phyloP scores from a whole-genome alignment of 2,797 vertebrate genomes.

The Falco biarmicus region DNA sequence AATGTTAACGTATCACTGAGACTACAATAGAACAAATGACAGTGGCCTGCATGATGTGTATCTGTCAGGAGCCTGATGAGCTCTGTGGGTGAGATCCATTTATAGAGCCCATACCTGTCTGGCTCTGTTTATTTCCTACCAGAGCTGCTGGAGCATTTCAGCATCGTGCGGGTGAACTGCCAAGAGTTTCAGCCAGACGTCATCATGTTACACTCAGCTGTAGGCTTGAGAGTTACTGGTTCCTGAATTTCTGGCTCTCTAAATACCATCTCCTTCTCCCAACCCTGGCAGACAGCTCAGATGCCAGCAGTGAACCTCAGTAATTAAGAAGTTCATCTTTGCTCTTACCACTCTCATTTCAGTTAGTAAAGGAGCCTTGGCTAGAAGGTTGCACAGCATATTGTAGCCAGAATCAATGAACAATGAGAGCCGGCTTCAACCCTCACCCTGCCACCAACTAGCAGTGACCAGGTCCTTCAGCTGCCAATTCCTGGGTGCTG shows the following conservation, averaged over 20 bases:
- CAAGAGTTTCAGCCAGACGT: conserved; percentile 37
- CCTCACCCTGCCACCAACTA: neutral
- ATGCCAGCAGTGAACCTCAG: neutral
- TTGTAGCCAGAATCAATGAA: neutral
- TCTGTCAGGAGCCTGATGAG: conserved; percentile 16
- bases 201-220: neutral
- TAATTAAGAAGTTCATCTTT: neutral
- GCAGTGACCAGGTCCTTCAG: fast-evolving
- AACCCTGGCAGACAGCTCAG: neutral
- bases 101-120: conserved; percentile 2
- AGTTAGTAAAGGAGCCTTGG: neutral
- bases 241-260: conserved; percentile 18
- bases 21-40: neutral
- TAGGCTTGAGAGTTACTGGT: neutral
- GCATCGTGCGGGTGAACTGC: neutral
- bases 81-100: conserved; percentile 26
- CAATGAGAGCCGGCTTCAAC: neutral
- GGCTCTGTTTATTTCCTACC: neutral
- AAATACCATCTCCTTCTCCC: neutral
- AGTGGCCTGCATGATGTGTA: neutral
- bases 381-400: neutral
- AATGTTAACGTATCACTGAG: neutral
- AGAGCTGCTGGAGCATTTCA: neutral
- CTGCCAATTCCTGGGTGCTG: neutral
- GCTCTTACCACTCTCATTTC: neutral